phyloP scores from a whole-genome alignment of 2,888 invertebrate genomes.

The Trichacis sp. region DNA sequence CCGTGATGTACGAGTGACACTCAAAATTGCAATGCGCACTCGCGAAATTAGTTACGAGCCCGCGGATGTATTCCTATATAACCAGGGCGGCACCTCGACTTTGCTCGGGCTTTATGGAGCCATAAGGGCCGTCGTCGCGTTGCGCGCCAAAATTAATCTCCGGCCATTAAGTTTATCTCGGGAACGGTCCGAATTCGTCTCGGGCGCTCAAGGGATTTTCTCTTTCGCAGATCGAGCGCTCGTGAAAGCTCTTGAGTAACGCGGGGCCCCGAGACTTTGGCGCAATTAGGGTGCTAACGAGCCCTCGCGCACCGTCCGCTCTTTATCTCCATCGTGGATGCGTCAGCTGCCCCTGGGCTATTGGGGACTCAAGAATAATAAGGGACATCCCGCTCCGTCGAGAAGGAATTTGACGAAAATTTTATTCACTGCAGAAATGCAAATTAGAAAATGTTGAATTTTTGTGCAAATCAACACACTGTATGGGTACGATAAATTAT shows the following conservation, averaged over 20 bases:
- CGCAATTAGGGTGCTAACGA: conserved; percentile 48
- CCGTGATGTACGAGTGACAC: conserved; percentile 40
- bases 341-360: conserved; percentile 6
- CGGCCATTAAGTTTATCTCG: conserved; percentile 63
- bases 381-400: conserved; percentile 11
- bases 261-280: conserved; percentile 24
- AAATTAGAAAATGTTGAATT: no score
- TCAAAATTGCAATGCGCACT: conserved; percentile 41
- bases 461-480: no score
- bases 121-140: conserved; percentile 36
- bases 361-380: conserved; percentile 34
- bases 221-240: conserved; percentile 13
- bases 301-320: conserved; percentile 37
- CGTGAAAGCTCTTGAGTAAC: conserved; percentile 21
- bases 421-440: no score
- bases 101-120: conserved; percentile 26
- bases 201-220: conserved; percentile 12
- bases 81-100: conserved; percentile 13
- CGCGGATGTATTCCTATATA: conserved; percentile 28
- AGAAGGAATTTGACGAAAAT: no score
- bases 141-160: conserved; percentile 50
- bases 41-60: conserved; percentile 40
- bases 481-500: no score
- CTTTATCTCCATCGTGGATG: conserved; percentile 26
- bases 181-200: conserved; percentile 32